A percentile compares a stretch with the other conserved stretches of the same genome.
phyloP scores from a whole-genome alignment of 2,888 invertebrate species.

The Mythimna loreyi region DNA sequence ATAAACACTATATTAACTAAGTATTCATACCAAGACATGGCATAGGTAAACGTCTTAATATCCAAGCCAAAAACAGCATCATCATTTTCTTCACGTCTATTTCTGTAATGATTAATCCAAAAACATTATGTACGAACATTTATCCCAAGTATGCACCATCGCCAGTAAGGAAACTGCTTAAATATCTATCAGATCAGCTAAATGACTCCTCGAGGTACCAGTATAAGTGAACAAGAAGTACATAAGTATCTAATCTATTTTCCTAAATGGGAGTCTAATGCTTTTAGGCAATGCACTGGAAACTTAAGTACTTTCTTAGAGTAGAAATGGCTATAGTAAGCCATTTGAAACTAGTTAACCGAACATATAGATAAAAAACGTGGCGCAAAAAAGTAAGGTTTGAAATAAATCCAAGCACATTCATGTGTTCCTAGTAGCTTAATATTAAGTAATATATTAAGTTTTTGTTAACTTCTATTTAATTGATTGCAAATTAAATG shows the following conservation, averaged over 20 bases:
- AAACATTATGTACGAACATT: background rate
- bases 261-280: constrained; percentile 21
- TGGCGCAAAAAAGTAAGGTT: background rate
- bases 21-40: too few relatives aligned
- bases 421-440: background rate
- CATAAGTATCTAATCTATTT: background rate
- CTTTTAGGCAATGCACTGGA: constrained; percentile 13
- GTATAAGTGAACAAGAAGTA: constrained; percentile 1
- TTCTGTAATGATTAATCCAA: background rate
- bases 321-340: background rate
- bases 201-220: constrained; percentile 5
- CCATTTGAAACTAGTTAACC: constrained; percentile 4
- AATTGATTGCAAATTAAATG: too few relatives aligned
- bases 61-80: too few relatives aligned
- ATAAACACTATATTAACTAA: too few relatives aligned
- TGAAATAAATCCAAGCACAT: background rate
- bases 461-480: too few relatives aligned
- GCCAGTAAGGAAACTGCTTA: background rate
- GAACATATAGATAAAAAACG: constrained; percentile 10
- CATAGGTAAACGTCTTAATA: too few relatives aligned
- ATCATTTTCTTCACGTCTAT: background rate
- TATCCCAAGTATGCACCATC: background rate
- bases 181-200: background rate
- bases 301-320: constrained; percentile 15
- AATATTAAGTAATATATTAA: too few relatives aligned